A percentile compares a stretch with the other conserved stretches of the same genome.
Evolutionary conservation across 53 echinoderm and acorn worm genomes (phyloP).

Genomic region (Luidia sarsii): DNA sequence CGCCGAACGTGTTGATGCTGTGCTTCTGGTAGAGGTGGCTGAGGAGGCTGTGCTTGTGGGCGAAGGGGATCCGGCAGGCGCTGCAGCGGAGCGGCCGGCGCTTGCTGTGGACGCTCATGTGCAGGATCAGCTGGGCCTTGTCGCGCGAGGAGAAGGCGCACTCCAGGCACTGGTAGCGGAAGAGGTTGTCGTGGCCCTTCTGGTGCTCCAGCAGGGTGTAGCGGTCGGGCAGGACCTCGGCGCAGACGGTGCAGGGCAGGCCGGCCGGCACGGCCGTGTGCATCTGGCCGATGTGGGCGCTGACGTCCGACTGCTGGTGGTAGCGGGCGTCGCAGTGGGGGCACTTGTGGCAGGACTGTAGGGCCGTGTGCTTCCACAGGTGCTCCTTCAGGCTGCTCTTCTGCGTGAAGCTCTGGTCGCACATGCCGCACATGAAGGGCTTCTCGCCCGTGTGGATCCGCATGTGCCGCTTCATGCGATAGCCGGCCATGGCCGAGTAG

Average conservation of each 20-base stretch:
- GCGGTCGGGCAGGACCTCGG: conserved; percentile 73
- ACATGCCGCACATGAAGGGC: conserved; percentile 79
- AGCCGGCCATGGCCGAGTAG: conserved; percentile 13
- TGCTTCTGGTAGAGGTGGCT: conserved; percentile 80
- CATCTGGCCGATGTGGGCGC: conserved; percentile 88
- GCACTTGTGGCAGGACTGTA: conserved; percentile 88
- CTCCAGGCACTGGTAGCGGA: conserved; percentile 87
- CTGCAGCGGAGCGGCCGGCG: conserved; percentile 68
- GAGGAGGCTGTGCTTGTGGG: conserved; percentile 76
- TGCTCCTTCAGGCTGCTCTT: conserved; percentile 99
- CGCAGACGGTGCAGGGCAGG: conserved; percentile 80
- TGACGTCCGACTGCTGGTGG: conserved; percentile 82
- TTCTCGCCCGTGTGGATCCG: conserved; percentile 58
- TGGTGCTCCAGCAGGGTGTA: conserved; percentile 84
- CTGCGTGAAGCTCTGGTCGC: conserved; percentile 97
- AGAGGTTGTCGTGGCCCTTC: conserved; percentile 68
- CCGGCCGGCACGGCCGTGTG: conserved; percentile 66
- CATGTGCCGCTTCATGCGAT: conserved; percentile 63
- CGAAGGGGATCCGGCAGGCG: conserved; percentile 85
- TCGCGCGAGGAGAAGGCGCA: conserved; percentile 77
- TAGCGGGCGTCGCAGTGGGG: conserved; percentile 87
- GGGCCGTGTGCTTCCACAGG: conserved; percentile 94
- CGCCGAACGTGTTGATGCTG: conserved; percentile 58
- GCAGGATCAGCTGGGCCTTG: conserved; percentile 75
- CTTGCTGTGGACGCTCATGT: conserved; percentile 82